Evolutionary conservation across 2,113 vertebrate genomes (phyloP).

Genomic region (Cryptomyrus ogoouensis): DNA sequence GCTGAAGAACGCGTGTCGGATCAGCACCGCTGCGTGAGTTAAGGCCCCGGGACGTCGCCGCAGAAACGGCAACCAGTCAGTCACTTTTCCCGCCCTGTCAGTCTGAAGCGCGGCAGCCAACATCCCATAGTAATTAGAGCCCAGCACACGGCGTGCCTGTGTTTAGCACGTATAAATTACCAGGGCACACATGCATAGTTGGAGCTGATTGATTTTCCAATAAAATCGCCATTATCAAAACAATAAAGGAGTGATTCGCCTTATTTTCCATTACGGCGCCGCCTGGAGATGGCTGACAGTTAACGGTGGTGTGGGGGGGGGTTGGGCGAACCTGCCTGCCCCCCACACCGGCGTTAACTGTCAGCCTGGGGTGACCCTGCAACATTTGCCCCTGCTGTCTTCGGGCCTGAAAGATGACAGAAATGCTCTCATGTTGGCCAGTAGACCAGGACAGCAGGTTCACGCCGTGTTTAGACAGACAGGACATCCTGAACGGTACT

Average conservation of each 20-base stretch:
- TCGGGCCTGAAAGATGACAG: not conserved
- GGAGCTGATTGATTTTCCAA: slow-evolving; percentile 34
- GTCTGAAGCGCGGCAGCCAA: not conserved
- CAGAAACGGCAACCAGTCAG: not conserved
- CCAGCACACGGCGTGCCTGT: slow-evolving; percentile 11
- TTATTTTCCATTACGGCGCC: slow-evolving; percentile 27
- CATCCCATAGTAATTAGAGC: slow-evolving; percentile 23
- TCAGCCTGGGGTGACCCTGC: not conserved
- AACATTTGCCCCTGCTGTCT: not conserved
- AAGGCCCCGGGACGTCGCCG: not conserved
- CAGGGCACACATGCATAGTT: slow-evolving; percentile 22
- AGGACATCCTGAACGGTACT: not conserved
- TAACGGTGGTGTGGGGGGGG: slow-evolving; percentile 22
- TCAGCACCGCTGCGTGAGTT: not conserved
- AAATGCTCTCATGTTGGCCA: not conserved
- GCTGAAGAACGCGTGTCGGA: not conserved
- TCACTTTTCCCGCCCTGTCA: slow-evolving; percentile 20
- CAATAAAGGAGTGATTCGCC: slow-evolving; percentile 36
- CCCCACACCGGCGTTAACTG: slow-evolving; percentile 22
- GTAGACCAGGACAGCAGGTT: not conserved
- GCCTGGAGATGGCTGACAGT: slow-evolving; percentile 11
- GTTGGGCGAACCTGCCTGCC: not conserved
- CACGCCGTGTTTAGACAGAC: not conserved
- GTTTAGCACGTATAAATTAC: slow-evolving; percentile 25
- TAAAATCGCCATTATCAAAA: slow-evolving; percentile 43